phyloP scores from a whole-genome alignment of 2,113 vertebrate species.

The Hiodon tergisus region DNA sequence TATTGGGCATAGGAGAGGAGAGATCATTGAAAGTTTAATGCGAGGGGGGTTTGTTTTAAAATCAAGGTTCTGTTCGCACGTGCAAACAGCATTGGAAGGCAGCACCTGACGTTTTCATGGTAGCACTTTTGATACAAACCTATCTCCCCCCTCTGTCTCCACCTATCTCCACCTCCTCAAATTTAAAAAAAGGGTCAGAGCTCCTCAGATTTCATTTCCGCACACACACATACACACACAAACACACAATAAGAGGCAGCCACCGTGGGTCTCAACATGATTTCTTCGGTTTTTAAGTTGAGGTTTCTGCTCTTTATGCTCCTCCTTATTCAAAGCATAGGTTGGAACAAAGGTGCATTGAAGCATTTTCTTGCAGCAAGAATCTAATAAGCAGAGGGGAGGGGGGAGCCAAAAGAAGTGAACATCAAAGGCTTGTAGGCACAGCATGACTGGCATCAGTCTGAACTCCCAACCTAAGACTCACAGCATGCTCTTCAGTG shows the following conservation, averaged over 20 bases:
- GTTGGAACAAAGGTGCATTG: slow-evolving; percentile 57
- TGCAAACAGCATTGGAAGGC: neutral
- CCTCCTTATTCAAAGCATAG: slow-evolving; percentile 48
- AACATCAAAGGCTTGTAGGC: slow-evolving; percentile 91
- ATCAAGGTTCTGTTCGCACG: neutral
- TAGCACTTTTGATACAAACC: neutral
- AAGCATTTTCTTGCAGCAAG: slow-evolving; percentile 55
- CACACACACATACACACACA: neutral
- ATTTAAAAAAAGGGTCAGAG: neutral
- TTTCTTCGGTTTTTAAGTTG: slow-evolving; percentile 48
- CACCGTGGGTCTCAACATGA: slow-evolving; percentile 46
- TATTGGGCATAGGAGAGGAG: no score
- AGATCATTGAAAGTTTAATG: neutral
- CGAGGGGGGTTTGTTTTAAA: neutral
- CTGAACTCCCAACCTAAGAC: slow-evolving; percentile 93
- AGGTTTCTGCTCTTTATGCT: slow-evolving; percentile 44
- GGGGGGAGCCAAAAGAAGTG: slow-evolving; percentile 71
- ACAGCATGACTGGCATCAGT: slow-evolving; percentile 91
- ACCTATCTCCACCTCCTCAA: no score
- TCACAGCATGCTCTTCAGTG: slow-evolving; percentile 77
- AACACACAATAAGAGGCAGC: slow-evolving; percentile 41
- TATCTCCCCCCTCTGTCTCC: slow-evolving; percentile 17
- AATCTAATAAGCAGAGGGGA: slow-evolving; percentile 76
- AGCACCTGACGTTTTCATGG: neutral
- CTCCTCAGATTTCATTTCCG: slow-evolving; percentile 46